Percentiles rank a stretch among this genome's conserved stretches.
phyloP scores from a whole-genome alignment of 2,113 vertebrate species.

The human (Homo sapiens) region DNA sequence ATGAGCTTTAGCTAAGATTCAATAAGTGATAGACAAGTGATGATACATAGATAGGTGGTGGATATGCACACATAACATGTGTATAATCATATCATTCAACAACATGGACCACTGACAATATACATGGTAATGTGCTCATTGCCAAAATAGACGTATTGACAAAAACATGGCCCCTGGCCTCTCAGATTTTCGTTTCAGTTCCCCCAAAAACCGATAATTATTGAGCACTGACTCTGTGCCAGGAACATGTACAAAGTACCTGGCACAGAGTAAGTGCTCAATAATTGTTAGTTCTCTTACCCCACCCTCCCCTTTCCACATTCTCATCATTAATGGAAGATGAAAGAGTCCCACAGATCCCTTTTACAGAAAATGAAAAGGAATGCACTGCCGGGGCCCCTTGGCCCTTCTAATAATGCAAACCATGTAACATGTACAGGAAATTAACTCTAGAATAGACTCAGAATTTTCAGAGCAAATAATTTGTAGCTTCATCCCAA shows the following conservation, averaged over 20 bases:
- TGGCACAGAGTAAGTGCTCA: neutral
- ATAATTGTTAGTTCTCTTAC: neutral
- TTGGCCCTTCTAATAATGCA: neutral
- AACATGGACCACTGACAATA: neutral
- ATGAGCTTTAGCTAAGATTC: neutral
- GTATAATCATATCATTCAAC: neutral
- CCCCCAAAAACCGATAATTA: neutral
- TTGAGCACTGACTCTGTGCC: neutral
- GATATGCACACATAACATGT: neutral
- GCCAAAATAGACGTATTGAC: neutral
- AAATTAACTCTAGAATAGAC: neutral
- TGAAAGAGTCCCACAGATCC: neutral
- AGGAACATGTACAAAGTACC: neutral
- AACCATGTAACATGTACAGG: neutral
- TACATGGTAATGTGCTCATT: neutral
- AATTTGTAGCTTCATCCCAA: neutral
- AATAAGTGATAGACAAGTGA: neutral
- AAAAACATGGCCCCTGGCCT: neutral
- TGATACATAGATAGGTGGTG: neutral
- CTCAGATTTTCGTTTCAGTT: neutral
- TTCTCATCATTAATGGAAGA: neutral
- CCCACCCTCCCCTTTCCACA: neutral
- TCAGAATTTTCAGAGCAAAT: slow-evolving; percentile 38
- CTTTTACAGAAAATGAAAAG: neutral
- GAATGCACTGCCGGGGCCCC: neutral